Percentiles rank a stretch among this genome's conserved stretches.
phyloP scores from a whole-genome alignment of 2,888 invertebrate genomes.

The Calameuta pallipes region DNA sequence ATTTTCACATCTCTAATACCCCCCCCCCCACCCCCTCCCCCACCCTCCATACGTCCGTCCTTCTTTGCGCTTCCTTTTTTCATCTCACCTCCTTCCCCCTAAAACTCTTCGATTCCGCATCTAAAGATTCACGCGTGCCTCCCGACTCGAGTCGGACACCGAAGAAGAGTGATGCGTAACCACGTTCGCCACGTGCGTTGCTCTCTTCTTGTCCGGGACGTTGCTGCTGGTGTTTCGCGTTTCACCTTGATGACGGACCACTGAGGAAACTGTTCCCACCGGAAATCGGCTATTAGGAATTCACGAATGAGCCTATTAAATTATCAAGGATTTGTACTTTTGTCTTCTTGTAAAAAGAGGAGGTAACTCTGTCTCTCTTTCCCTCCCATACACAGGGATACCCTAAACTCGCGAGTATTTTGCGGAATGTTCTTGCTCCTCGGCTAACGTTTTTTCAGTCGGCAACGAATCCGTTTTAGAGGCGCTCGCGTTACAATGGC shows the following conservation, averaged over 20 bases:
- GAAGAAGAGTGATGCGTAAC: neutral
- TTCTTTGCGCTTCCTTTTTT: neutral
- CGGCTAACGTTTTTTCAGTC: neutral
- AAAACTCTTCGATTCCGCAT: neutral
- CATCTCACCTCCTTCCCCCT: neutral
- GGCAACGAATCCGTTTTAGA: slow-evolving; percentile 26
- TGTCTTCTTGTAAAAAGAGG: neutral
- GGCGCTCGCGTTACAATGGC: slow-evolving; percentile 31
- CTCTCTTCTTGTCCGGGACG: neutral
- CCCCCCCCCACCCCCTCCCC: neutral
- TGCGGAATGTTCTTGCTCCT: neutral
- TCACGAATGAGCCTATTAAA: neutral
- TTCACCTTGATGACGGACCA: neutral
- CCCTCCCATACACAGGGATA: neutral
- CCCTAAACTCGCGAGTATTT: neutral
- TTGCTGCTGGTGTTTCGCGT: neutral
- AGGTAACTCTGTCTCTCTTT: neutral
- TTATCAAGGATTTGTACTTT: neutral
- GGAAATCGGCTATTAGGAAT: neutral
- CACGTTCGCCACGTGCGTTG: neutral
- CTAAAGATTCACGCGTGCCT: neutral
- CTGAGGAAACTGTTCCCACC: neutral
- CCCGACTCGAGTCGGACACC: neutral
- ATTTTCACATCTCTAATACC: neutral
- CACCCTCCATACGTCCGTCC: neutral